Evolutionary conservation across 2,113 vertebrate species (phyloP).

Genomic region (Xenus cinereus): DNA sequence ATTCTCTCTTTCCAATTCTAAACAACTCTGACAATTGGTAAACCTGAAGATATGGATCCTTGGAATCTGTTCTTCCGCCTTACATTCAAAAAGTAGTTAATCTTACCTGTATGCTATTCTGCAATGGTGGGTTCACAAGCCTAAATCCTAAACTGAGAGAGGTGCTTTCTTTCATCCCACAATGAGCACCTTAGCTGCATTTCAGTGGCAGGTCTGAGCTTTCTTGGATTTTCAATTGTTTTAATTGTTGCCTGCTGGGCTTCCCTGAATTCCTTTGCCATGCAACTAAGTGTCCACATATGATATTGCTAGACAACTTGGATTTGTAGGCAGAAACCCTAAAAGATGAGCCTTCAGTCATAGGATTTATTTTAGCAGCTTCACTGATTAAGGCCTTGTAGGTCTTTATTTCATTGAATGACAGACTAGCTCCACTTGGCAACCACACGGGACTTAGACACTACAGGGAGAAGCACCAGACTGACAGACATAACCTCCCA

Average conservation of each 20-base stretch:
- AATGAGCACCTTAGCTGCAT: background rate
- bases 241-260: background rate
- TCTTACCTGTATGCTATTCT: background rate
- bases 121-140: fast-evolving
- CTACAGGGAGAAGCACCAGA: background rate
- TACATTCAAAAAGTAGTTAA: background rate
- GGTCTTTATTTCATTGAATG: background rate
- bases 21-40: background rate
- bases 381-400: background rate
- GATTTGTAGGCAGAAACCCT: background rate
- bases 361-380: background rate
- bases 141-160: background rate
- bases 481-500: background rate
- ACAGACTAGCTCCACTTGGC: background rate
- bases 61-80: background rate
- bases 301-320: background rate
- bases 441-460: background rate
- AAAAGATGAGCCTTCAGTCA: background rate
- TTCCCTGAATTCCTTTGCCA: background rate
- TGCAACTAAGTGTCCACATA: background rate
- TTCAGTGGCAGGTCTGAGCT: background rate
- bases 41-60: fast-evolving
- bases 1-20: background rate
- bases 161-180: background rate
- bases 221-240: background rate